phyloP scores from a whole-genome alignment of 2,888 invertebrate genomes.

The Lycocerus yunnanus region DNA sequence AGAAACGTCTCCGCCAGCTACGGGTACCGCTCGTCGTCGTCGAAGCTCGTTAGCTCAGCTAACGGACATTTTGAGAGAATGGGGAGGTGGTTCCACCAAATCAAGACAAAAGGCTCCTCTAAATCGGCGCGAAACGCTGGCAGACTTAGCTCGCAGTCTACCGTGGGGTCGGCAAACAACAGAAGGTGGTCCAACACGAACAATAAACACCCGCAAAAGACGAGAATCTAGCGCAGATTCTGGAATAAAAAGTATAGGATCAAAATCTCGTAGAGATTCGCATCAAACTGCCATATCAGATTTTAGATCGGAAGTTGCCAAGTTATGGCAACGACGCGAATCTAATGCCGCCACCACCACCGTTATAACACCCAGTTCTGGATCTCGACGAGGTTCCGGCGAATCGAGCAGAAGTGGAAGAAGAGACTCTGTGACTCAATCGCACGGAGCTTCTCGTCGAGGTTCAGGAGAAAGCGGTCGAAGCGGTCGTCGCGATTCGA shows the following conservation, averaged over 20 bases:
- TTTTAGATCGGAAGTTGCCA: conserved; percentile 72
- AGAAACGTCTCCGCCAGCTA: conserved; percentile 69
- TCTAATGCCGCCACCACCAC: conserved; percentile 61
- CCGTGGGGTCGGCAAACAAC: conserved; percentile 77
- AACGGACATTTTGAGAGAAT: conserved; percentile 86
- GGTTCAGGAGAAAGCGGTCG: conserved; percentile 73
- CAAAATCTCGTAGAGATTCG: conserved; percentile 75
- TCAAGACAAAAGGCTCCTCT: conserved; percentile 67
- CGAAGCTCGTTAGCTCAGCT: conserved; percentile 87
- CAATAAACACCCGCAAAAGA: conserved; percentile 66
- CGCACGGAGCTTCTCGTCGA: conserved; percentile 62
- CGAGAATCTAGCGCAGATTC: conserved; percentile 88
- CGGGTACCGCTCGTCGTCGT: conserved; percentile 70
- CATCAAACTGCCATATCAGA: conserved; percentile 67
- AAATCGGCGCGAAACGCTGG: conserved; percentile 83
- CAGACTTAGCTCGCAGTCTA: conserved; percentile 82
- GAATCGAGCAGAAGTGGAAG: conserved; percentile 69
- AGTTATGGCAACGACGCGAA: conserved; percentile 71
- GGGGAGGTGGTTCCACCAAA: conserved; percentile 73
- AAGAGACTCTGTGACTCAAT: conserved; percentile 63
- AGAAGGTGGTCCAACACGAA: conserved; percentile 56
- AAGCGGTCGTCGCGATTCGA: conserved; percentile 72
- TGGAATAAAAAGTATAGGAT: conserved; percentile 73
- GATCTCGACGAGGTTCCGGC: conserved; percentile 64
- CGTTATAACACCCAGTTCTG: conserved; percentile 54